Base-by-base conservation (phyloP, 2,888 invertebrate genomes). In the Agonum fuliginosum region DNA sequence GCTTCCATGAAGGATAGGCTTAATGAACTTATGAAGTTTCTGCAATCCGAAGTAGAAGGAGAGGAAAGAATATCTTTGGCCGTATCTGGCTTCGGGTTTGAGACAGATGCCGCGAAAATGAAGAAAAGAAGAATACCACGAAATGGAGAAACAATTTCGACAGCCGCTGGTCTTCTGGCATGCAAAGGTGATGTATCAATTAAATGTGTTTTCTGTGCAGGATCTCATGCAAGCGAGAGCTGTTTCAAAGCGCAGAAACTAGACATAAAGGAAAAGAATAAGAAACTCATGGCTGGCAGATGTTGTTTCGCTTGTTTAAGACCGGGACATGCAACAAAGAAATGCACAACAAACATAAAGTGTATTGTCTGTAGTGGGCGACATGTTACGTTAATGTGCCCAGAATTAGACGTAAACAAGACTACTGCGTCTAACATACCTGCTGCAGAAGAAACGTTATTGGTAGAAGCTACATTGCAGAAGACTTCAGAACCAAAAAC, bases 31-130 rank as follows among this genome's bases (percentile, higher is more conserved):
- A 79, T 82, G 78, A 20, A 22, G 4, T 82, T 83, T 78, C 67
- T 81, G 10, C 79, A 79, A 51, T 48, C 34, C n/a, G 82, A 83
- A 46, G 81, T 82, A n/a, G 81, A 82, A 54, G 79, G 78, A 22
- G 81, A 82, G 65, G 78, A 83, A 41, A 30, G 80, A 10, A 78
- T 82, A 22, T 71, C 71, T 14, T 76, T 81, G 43, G 81, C 80
- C 0, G 17, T 62, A 6, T 78, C 77, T 46, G 80, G 72, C 75
- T 79, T 80, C 69, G 79, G 48, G 37, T 19, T 51, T n/a, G n/a
- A n/a, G n/a, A n/a, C n/a, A n/a, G n/a, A n/a, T n/a, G n/a, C n/a
- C n/a, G n/a, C n/a, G n/a, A n/a, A n/a, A n/a, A n/a, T n/a, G n/a
- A n/a, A n/a, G n/a, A n/a, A n/a, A n/a, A n/a, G n/a, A n/a, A n/a